Evolutionary conservation across 2,113 vertebrate species (phyloP).

Genomic region (Serilophus lunatus): DNA sequence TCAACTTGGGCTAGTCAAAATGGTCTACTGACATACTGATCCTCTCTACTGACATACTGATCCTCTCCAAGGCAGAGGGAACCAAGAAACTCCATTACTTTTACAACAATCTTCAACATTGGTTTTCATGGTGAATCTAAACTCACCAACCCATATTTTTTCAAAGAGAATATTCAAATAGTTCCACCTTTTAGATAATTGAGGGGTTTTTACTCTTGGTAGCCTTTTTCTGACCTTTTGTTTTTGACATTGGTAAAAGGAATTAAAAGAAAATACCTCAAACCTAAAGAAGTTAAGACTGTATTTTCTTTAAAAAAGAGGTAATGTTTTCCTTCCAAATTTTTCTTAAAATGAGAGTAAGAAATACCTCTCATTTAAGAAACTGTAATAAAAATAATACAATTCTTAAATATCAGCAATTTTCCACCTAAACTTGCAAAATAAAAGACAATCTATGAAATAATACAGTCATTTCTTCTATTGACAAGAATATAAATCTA

Average conservation of each 20-base stretch:
- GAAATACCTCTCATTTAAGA: background rate
- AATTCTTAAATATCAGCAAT: background rate
- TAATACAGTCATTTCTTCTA: background rate
- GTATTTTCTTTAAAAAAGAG: background rate
- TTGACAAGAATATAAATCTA: background rate
- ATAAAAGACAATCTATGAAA: background rate
- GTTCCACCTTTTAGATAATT: background rate
- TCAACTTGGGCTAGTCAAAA: background rate
- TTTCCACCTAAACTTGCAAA: background rate
- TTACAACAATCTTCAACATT: background rate
- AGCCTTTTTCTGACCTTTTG: background rate
- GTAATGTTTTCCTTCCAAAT: background rate
- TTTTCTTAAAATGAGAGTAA: background rate
- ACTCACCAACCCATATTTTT: background rate
- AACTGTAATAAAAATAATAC: background rate
- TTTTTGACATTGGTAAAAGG: background rate
- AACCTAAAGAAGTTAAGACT: background rate
- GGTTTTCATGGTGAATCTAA: background rate
- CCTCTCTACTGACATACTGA: background rate
- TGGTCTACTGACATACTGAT: background rate
- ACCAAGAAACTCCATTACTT: background rate
- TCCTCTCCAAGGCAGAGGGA: background rate
- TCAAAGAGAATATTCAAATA: background rate
- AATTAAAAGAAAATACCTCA: background rate
- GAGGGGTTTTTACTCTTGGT: rapidly evolving